phyloP scores from a whole-genome alignment of 2,888 invertebrate species.

The Oscheius sp. region DNA sequence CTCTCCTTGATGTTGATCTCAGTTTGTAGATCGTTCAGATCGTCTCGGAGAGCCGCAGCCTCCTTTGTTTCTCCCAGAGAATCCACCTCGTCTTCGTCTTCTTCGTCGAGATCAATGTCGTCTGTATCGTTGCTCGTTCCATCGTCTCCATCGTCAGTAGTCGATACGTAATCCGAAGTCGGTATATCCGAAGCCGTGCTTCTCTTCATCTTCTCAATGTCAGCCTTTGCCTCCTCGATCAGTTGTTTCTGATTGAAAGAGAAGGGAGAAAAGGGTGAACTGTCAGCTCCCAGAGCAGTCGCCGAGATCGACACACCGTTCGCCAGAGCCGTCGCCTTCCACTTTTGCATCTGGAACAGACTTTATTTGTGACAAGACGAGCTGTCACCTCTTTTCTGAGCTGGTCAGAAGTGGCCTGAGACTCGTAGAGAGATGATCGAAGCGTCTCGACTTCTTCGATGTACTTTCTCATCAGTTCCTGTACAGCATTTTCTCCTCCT shows the following conservation, averaged over 20 bases:
- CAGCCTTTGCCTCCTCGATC: slow-evolving; percentile 56
- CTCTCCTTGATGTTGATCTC: slow-evolving; percentile 93
- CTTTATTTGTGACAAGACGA: no score
- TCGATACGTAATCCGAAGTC: slow-evolving; percentile 55
- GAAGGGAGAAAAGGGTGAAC: slow-evolving; percentile 33
- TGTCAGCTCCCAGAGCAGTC: slow-evolving; percentile 31
- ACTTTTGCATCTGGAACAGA: not conserved
- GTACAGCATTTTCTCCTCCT: slow-evolving; percentile 44
- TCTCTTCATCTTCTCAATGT: slow-evolving; percentile 59
- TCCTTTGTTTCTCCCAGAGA: slow-evolving; percentile 79
- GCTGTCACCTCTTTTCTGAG: slow-evolving; percentile 76
- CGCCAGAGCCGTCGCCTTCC: slow-evolving; percentile 16
- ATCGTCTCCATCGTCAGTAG: slow-evolving; percentile 45
- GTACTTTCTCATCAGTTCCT: slow-evolving; percentile 46
- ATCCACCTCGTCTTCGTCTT: slow-evolving; percentile 71
- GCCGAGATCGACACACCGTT: slow-evolving; percentile 29
- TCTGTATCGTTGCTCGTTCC: slow-evolving; percentile 67
- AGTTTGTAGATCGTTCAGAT: slow-evolving; percentile 88
- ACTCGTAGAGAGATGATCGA: slow-evolving; percentile 86
- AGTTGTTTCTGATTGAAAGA: slow-evolving; percentile 45
- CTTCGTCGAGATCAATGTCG: slow-evolving; percentile 44
- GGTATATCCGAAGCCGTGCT: slow-evolving; percentile 6
- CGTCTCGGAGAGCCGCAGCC: slow-evolving; percentile 77
- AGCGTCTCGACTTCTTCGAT: slow-evolving; percentile 48
- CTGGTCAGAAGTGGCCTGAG: slow-evolving; percentile 84